These are phyloP conservation scores for Drosophila serrata DNA, from an alignment of 1,140 invertebrate genomes.

Conservation along the genomic window DNA sequence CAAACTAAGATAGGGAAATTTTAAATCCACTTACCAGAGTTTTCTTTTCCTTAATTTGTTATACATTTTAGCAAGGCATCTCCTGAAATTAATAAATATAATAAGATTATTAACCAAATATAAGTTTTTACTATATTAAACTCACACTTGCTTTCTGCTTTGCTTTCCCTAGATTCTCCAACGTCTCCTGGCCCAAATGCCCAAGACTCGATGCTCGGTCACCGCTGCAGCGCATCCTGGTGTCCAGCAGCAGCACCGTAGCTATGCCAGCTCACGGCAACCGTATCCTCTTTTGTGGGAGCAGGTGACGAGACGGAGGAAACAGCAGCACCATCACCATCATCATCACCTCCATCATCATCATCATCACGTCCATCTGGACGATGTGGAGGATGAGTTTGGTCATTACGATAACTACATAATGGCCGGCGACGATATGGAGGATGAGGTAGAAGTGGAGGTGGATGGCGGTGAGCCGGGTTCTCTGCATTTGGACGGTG, in stretches of 20 bases:
- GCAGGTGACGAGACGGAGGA: constrained; percentile 60
- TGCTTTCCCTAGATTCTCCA: constrained; percentile 68
- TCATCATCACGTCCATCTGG: constrained; percentile 62
- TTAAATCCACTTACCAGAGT: background rate
- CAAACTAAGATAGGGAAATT: background rate
- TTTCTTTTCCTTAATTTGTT: background rate
- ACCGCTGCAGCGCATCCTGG: constrained; percentile 30
- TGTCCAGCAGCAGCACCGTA: constrained; percentile 52
- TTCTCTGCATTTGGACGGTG: constrained; percentile 59
- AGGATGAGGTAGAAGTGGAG: constrained; percentile 55
- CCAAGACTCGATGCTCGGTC: constrained; percentile 59
- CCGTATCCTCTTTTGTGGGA: constrained; percentile 70
- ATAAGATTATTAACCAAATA: background rate
- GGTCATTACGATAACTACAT: constrained; percentile 70
- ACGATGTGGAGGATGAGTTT: constrained; percentile 74
- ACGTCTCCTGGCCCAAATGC: constrained; percentile 79
- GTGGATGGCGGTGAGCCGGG: constrained; percentile 44
- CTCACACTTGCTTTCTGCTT: background rate
- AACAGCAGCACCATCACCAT: constrained; percentile 39
- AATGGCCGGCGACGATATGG: constrained; percentile 68
- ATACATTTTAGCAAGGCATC: no score
- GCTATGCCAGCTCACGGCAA: constrained; percentile 35
- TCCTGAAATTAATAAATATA: background rate
- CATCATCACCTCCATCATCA: constrained; percentile 33
- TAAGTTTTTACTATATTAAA: background rate